These are phyloP conservation scores for Acarapis woodi DNA, from an alignment of 1,140 invertebrate species.

Conservation along the genomic window DNA sequence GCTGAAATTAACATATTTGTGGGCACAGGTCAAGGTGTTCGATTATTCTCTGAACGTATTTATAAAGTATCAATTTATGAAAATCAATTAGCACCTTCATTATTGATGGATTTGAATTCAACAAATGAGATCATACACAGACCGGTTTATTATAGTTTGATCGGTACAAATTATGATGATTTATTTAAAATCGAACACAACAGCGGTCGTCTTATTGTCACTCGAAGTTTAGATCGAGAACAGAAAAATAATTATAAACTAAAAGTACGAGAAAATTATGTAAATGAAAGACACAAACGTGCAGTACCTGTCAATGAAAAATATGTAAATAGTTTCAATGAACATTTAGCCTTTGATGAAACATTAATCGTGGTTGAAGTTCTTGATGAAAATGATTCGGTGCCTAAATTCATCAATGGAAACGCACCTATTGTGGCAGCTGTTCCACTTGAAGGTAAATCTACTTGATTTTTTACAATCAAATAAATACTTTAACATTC, in stretches of 20 bases:
- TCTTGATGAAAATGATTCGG: conserved; percentile 48
- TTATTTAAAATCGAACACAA: conserved; percentile 15
- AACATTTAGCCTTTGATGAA: conserved; percentile 23
- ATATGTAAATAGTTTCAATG: conserved; percentile 1
- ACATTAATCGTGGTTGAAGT: conserved; percentile 37
- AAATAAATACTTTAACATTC: too few species aligned
- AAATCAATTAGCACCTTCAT: conserved; percentile 13
- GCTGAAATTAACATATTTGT: conserved; percentile 16
- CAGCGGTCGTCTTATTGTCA: conserved; percentile 13
- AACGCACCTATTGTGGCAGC: conserved; percentile 42
- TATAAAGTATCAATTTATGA: conserved; percentile 15
- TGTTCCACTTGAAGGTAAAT: conserved; percentile 38
- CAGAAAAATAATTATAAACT: conserved; percentile 13
- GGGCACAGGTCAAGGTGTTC: conserved; percentile 16
- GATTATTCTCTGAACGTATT: conserved; percentile 14
- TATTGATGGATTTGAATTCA: conserved; percentile 15
- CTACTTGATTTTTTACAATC: too few species aligned
- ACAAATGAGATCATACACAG: conserved; percentile 15
- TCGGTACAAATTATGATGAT: conserved; percentile 14
- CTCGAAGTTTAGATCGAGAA: conserved; percentile 15
- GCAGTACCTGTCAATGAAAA: not conserved
- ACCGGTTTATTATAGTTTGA: conserved; percentile 14
- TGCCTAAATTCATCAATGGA: conserved; percentile 31
- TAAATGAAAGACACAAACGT: conserved; percentile 1
- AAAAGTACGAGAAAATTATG: conserved; percentile 13